A percentile compares a stretch with the other conserved stretches of the same genome.
Conservation (phyloP, 1,140 invertebrate genomes). For the Ericerus pela region DNA sequence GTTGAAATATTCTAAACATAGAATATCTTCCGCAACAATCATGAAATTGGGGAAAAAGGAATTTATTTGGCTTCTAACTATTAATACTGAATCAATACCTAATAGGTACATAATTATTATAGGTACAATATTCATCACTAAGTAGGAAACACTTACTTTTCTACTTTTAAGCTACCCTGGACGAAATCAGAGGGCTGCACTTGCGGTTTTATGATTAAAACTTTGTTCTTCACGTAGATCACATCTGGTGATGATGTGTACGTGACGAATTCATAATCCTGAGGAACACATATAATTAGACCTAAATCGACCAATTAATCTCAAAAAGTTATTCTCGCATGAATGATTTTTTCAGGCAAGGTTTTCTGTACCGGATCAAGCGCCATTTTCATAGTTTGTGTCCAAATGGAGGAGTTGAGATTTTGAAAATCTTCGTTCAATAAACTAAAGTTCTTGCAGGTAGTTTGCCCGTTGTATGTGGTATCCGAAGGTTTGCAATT, state of each 20-base stretch:
- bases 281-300: slow-evolving; percentile 13
- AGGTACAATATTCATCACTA: background rate
- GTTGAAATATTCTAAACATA: no score
- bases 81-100: no score
- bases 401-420: background rate
- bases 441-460: background rate
- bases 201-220: slow-evolving; percentile 15
- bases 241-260: slow-evolving; percentile 14
- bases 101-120: background rate
- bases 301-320: no score
- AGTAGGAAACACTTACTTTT: slow-evolving; percentile 9
- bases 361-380: background rate
- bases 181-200: slow-evolving; percentile 10
- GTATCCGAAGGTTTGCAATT: background rate
- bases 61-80: no score
- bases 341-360: no score
- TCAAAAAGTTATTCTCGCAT: no score
- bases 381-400: slow-evolving; percentile 6
- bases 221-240: slow-evolving; percentile 8
- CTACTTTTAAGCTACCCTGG: slow-evolving; percentile 7
- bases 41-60: no score
- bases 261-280: slow-evolving; percentile 21
- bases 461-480: background rate
- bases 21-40: no score
- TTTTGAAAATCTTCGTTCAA: background rate